These are phyloP conservation scores for Rhineura floridana DNA, from an alignment of 2,113 vertebrate species.

Conservation along the genomic window DNA sequence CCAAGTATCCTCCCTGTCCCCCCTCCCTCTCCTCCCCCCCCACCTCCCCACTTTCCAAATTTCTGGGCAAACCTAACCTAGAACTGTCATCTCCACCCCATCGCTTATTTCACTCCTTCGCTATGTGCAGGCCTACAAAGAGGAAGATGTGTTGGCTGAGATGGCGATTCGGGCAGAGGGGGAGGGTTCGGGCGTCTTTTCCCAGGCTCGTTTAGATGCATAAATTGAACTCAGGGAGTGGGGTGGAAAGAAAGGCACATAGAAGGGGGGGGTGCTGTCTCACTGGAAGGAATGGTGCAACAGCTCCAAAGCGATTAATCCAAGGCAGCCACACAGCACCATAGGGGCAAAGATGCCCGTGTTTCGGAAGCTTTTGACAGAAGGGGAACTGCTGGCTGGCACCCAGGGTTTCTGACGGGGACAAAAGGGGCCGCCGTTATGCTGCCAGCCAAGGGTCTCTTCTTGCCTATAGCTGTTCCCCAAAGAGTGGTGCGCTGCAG, in stretches of 20 bases:
- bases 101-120: conserved; percentile 24
- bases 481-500: neutral
- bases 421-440: neutral
- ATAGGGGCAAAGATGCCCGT: neutral
- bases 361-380: conserved; percentile 30
- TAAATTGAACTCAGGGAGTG: neutral
- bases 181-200: neutral
- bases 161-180: neutral
- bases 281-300: neutral
- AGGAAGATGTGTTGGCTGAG: neutral
- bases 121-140: neutral
- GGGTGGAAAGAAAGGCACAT: neutral
- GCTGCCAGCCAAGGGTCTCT: neutral
- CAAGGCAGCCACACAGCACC: neutral
- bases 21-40: neutral
- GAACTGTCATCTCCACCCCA: neutral
- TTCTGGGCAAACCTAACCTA: conserved; percentile 3
- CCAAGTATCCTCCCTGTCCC: neutral
- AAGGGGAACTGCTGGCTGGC: conserved; percentile 1
- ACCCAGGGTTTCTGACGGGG: neutral
- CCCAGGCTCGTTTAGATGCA: conserved; percentile 28
- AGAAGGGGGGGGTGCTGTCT: neutral
- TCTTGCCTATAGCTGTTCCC: neutral
- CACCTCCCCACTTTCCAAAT: neutral
- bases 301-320: neutral